Base-by-base conservation (phyloP, 2,113 vertebrate species). In the Rallus limicola region DNA sequence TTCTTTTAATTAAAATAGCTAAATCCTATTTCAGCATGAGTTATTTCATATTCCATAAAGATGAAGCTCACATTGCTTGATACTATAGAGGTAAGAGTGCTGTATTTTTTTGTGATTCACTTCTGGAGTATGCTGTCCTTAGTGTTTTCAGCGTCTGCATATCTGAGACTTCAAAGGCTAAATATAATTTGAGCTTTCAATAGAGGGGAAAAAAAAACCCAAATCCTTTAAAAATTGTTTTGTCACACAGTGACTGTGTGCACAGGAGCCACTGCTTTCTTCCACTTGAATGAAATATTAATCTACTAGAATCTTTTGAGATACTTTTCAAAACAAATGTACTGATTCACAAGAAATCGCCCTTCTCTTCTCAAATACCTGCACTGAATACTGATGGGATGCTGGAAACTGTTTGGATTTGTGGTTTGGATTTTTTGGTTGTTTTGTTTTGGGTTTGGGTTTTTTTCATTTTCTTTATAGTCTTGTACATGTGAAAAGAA, bases 241-340 rank as follows among this genome's bases (percentile, higher is more conserved):
- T 95, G 68, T 68, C 72, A 88, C n/a, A 63, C 13, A 60, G 52
- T 67, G 29, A 55, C n/a, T 88, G 50, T 83, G 63, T 75, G 68
- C 67, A 88, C 31, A 70, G 44, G 40, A 94, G 72, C 31, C 36
- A 88, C 34, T 85, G 16, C 48, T 90, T 74, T 80, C 64, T 93
- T 86, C 63, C 58, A 90, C 82, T 77, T 78, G 33, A 94, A 83
- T 75, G 33, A 92, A 94, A 70, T 93, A 83, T 63, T 86, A 81
- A 83, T 50, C 40, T 77, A 78, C 60, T 67, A 75, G 16, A 80
- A 92, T 84, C 24, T 86, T 90, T 50, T 56, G 58, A 91, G 71
- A 74, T 55, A 92, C 25, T 92, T 95, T 86, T 92, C 68, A 90
- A 94, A 96, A 64, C 75, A 92, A 92, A 82, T 80, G 11, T 64